phyloP scores from a whole-genome alignment of 2,113 vertebrate species.

The Lathamus discolor region DNA sequence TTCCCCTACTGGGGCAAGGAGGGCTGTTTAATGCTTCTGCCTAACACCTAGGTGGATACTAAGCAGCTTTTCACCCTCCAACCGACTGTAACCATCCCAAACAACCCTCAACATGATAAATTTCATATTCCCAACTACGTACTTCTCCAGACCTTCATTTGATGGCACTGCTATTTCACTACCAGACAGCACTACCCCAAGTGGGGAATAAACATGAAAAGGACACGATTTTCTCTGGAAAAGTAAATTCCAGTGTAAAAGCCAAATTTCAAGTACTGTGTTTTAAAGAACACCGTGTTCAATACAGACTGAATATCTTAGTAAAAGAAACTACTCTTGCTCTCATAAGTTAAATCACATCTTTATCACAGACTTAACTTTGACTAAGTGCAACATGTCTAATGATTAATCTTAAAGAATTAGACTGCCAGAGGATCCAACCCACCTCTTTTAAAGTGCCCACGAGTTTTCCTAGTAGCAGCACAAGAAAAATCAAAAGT shows the following conservation, averaged over 20 bases:
- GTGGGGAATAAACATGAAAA: neutral
- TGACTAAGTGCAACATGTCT: neutral
- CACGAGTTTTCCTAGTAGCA: neutral
- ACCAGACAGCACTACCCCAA: neutral
- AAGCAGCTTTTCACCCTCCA: neutral
- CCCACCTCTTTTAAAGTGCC: neutral
- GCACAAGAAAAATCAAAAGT: neutral
- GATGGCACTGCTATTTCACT: neutral
- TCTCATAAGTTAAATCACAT: neutral
- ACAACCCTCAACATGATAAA: neutral
- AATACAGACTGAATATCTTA: neutral
- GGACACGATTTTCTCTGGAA: neutral
- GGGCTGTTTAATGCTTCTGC: neutral
- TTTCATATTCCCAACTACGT: rapidly evolving
- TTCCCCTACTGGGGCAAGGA: neutral
- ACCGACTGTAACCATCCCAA: neutral
- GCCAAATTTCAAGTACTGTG: neutral
- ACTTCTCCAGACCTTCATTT: neutral
- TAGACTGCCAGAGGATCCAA: neutral
- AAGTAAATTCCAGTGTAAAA: neutral
- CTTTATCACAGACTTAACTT: neutral
- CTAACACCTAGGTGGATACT: neutral
- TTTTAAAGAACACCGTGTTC: neutral
- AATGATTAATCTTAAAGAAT: neutral
- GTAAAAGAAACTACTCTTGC: neutral